Evolutionary conservation across 2,888 invertebrate genomes (phyloP), one percentile per base, ranked within the genome.

Genomic region (Scrobipalpa atriplicella): DNA sequence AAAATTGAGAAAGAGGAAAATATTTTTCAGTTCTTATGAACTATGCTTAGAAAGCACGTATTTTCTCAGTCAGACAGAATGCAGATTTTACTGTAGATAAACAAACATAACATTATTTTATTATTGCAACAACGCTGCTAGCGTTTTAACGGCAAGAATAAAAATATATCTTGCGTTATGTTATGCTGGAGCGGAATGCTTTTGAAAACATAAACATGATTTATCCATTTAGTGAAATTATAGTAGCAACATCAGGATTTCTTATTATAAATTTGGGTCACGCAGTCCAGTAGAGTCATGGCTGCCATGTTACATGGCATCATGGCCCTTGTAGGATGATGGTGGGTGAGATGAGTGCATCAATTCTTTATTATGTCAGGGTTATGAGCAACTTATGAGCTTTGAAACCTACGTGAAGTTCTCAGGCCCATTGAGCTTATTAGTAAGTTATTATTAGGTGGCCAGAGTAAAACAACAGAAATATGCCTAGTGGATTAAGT

Each of bases 241-340:
- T 5, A 29, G 29, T 58, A 36, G 29, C n/a, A 8, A 16, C 38
- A 36, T 29, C 3, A 11, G 52, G 43, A 43, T 19, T 21, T 29
- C 29, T 29, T 58, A 8, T 58, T 58, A 38, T 54, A 8, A n/a
- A 58, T 58, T 58, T 36, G 36, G 58, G 58, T 38, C 38, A 58
- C 9, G 8, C n/a, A n/a, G n/a, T n/a, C n/a, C n/a, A n/a, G n/a
- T n/a, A n/a, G n/a, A n/a, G n/a, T n/a, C n/a, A n/a, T n/a, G n/a
- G n/a, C n/a, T n/a, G n/a, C n/a, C n/a, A n/a, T n/a, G n/a, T n/a
- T n/a, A n/a, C n/a, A n/a, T n/a, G n/a, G n/a, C n/a, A n/a, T n/a
- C n/a, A n/a, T n/a, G n/a, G n/a, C n/a, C n/a, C n/a, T 10, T 56
- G 54, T 58, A 38, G 58, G 58, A 38, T 29, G 58, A 38, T 58